Evolutionary conservation across 2,888 invertebrate genomes (phyloP).

Genomic region (Nasonia oneida): DNA sequence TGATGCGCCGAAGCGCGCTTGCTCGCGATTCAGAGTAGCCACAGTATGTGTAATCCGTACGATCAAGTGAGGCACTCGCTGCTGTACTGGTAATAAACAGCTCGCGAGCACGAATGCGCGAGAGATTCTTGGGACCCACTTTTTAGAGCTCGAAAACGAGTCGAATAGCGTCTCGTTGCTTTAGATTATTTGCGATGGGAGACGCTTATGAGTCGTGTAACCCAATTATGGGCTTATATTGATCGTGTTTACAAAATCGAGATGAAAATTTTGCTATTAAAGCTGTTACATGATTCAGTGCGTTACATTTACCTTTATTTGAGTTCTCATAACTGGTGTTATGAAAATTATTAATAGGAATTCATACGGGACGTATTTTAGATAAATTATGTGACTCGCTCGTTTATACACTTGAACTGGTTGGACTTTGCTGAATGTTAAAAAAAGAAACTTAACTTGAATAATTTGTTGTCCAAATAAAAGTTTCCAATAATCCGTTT

Average conservation of each 20-base stretch:
- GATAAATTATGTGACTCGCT: neutral
- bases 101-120: conserved; percentile 42
- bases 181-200: neutral
- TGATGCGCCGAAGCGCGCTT: conserved; percentile 24
- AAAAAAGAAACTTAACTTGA: neutral
- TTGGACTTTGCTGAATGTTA: neutral
- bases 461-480: too few relatives aligned
- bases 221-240: conserved; percentile 1
- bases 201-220: neutral
- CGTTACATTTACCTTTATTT: neutral
- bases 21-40: conserved; percentile 26
- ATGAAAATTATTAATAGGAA: neutral
- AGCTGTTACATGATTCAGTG: neutral
- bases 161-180: neutral
- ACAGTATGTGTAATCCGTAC: conserved; percentile 41
- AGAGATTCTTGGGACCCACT: conserved; percentile 7
- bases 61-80: conserved; percentile 28
- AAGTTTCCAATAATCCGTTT: too few relatives aligned
- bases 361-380: neutral
- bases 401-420: neutral
- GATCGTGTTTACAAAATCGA: neutral
- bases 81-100: conserved; percentile 50
- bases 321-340: neutral
- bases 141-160: conserved; percentile 6
- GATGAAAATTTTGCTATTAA: neutral